Evolutionary conservation across 1,140 invertebrate genomes (phyloP).

Genomic region (Diploscapter pachys): DNA sequence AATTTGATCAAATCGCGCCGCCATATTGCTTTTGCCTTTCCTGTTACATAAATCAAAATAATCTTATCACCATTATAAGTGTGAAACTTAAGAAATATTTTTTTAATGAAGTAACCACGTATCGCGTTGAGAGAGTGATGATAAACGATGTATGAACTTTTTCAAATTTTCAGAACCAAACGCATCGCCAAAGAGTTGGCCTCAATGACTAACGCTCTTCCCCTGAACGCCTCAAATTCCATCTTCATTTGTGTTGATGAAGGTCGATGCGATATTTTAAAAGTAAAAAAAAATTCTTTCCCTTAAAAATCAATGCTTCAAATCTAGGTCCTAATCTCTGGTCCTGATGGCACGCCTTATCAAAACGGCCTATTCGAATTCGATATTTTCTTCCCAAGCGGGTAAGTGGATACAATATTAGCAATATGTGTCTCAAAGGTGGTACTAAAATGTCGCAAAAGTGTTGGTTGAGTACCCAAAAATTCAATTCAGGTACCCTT

Average conservation of each 20-base stretch:
- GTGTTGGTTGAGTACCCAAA: neutral
- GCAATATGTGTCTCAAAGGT: too few species aligned
- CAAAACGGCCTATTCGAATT: conserved; percentile 67
- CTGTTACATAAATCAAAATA: too few species aligned
- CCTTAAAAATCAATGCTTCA: conserved; percentile 29
- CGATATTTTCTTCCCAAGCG: conserved; percentile 62
- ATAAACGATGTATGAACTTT: too few species aligned
- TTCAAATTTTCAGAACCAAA: conserved; percentile 14
- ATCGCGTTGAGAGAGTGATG: too few species aligned
- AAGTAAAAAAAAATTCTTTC: conserved; percentile 29
- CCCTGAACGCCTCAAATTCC: conserved; percentile 85
- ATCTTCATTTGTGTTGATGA: conserved; percentile 97
- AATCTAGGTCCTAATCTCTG: conserved; percentile 68
- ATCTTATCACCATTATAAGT: too few species aligned
- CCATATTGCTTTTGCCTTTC: too few species aligned
- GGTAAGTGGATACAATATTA: neutral
- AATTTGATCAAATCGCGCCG: too few species aligned
- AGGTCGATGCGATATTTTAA: conserved; percentile 66
- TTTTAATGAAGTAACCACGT: too few species aligned
- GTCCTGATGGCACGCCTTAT: conserved; percentile 70
- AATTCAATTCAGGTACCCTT: conserved; percentile 60
- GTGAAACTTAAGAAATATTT: too few species aligned
- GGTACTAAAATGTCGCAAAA: neutral
- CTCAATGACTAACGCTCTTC: conserved; percentile 85
- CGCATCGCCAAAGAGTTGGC: conserved; percentile 74